phyloP scores from a whole-genome alignment of 1,140 invertebrate species.

The Cherax destructor region DNA sequence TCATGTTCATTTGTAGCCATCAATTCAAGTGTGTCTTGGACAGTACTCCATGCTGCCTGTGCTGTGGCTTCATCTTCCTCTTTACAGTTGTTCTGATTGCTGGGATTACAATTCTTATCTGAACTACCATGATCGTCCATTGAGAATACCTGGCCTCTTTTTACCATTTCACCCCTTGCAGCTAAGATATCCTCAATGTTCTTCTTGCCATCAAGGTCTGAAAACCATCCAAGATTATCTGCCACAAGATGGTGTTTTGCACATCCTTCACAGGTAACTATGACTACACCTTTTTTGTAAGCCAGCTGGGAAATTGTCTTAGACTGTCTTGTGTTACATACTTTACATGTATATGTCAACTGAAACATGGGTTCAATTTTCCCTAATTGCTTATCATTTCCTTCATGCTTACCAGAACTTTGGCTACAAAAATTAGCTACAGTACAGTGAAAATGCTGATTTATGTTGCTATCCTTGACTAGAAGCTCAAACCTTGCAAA shows the following conservation, averaged over 20 bases:
- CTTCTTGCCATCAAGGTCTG: slow-evolving; percentile 73
- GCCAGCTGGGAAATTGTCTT: slow-evolving; percentile 77
- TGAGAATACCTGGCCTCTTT: slow-evolving; percentile 14
- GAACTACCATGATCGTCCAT: neutral
- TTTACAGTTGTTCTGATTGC: neutral
- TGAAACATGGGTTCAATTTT: slow-evolving; percentile 70
- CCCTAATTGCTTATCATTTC: slow-evolving; percentile 23
- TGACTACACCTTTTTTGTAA: slow-evolving; percentile 78
- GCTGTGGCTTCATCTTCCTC: slow-evolving; percentile 20
- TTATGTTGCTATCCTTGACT: neutral
- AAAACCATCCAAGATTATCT: slow-evolving; percentile 78
- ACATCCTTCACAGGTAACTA: slow-evolving; percentile 77
- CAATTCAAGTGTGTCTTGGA: slow-evolving; percentile 38
- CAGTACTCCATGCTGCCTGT: slow-evolving; percentile 34
- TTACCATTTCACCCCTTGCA: slow-evolving; percentile 76
- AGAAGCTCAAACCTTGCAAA: neutral
- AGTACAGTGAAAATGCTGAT: neutral
- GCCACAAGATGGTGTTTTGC: slow-evolving; percentile 77
- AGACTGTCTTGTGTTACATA: slow-evolving; percentile 75
- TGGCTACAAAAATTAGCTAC: neutral
- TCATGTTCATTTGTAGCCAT: slow-evolving; percentile 42
- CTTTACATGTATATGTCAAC: slow-evolving; percentile 77
- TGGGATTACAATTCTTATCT: neutral
- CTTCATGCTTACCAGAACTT: neutral
- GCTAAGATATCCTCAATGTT: slow-evolving; percentile 77